phyloP scores from a whole-genome alignment of 1,140 invertebrate genomes.

The Polypedilum vanderplanki region DNA sequence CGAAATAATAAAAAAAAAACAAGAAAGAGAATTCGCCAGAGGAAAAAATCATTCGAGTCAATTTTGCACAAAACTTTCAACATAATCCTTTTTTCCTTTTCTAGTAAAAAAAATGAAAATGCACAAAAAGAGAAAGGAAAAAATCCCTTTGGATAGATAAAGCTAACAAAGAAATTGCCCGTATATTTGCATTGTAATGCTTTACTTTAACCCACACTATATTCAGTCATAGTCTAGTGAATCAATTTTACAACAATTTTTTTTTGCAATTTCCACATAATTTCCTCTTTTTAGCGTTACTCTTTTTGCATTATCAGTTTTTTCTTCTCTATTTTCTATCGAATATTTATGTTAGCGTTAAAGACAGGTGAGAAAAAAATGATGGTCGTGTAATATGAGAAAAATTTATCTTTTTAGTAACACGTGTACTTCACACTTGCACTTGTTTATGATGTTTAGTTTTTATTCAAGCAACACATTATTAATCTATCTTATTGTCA shows the following conservation, averaged over 20 bases:
- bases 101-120: not conserved
- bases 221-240: not conserved
- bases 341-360: not conserved
- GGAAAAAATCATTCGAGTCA: too few relatives aligned
- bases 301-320: not conserved
- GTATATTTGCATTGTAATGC: not conserved
- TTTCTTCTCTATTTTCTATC: not conserved
- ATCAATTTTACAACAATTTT: not conserved
- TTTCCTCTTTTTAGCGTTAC: not conserved
- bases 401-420: not conserved
- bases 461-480: not conserved
- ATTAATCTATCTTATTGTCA: not conserved
- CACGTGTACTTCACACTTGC: not conserved
- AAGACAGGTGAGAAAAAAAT: not conserved
- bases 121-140: not conserved
- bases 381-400: constrained; percentile 9
- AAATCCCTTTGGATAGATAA: not conserved
- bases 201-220: not conserved
- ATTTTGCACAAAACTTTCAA: not conserved
- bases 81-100: not conserved
- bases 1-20: too few relatives aligned
- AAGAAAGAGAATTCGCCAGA: too few relatives aligned
- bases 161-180: not conserved
- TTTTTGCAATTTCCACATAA: constrained; percentile 7
- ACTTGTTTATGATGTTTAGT: not conserved